phyloP scores from a whole-genome alignment of 2,113 vertebrate genomes.

The Ailuropoda melanoleuca region DNA sequence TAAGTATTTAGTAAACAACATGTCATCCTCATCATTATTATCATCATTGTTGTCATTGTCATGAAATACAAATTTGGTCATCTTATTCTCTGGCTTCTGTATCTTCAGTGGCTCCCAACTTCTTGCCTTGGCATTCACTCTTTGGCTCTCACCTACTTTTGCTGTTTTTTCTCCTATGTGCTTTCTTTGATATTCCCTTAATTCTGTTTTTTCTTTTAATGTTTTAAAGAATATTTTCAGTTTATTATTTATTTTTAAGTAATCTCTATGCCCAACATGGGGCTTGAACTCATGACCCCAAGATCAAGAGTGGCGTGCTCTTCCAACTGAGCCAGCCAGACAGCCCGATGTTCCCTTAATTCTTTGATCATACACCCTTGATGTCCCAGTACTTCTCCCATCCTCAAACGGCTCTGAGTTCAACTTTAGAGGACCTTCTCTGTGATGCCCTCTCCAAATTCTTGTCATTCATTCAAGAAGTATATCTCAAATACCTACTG shows the following conservation, averaged over 20 bases:
- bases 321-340: not conserved
- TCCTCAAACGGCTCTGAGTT: not conserved
- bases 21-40: not conserved
- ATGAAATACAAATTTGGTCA: not conserved
- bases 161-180: not conserved
- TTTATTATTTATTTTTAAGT: not conserved
- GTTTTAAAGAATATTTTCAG: not conserved
- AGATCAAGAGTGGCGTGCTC: not conserved
- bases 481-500: not conserved
- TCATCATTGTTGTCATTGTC: not conserved
- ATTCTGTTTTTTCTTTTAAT: not conserved
- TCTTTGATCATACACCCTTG: not conserved
- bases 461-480: not conserved
- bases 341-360: not conserved
- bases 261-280: not conserved
- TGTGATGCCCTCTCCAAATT: not conserved
- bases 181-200: not conserved
- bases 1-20: not conserved
- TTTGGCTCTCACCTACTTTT: not conserved
- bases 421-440: not conserved
- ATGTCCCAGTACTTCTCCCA: not conserved
- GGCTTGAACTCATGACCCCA: not conserved
- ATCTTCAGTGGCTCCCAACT: not conserved
- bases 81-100: not conserved
- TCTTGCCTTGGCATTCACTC: not conserved